Evolutionary conservation across 2,888 invertebrate species (phyloP).

Genomic region (Nebria salina): DNA sequence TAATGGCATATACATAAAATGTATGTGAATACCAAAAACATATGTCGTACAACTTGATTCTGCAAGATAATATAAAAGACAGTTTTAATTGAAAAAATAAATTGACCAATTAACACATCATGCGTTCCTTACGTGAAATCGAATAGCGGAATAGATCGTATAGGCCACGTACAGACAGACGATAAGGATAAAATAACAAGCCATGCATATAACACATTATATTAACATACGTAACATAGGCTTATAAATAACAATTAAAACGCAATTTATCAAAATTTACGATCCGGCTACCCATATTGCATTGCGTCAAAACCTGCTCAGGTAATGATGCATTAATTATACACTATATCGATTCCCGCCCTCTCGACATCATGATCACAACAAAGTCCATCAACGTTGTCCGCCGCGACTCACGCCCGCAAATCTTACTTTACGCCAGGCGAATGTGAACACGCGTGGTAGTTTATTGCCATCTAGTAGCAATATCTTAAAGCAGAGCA

Average conservation of each 20-base stretch:
- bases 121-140: background rate
- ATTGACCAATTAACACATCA: background rate
- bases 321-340: slow-evolving; percentile 44
- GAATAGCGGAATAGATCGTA: background rate
- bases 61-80: background rate
- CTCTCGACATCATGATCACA: slow-evolving; percentile 22
- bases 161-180: background rate
- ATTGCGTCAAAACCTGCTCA: slow-evolving; percentile 39
- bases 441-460: slow-evolving; percentile 16
- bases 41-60: slow-evolving; percentile 4
- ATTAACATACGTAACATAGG: slow-evolving; percentile 21
- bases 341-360: slow-evolving; percentile 33
- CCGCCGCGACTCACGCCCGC: background rate
- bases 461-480: slow-evolving; percentile 48
- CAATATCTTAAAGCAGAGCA: slow-evolving; percentile 39
- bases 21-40: slow-evolving; percentile 4
- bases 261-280: slow-evolving; percentile 44
- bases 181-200: slow-evolving; percentile 26
- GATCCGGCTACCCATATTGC: slow-evolving; percentile 42
- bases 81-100: background rate
- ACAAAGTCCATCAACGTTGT: slow-evolving; percentile 1
- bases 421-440: background rate
- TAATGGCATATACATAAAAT: background rate
- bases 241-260: slow-evolving; percentile 47
- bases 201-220: slow-evolving; percentile 1